Percentiles rank a stretch among this genome's conserved stretches.
phyloP scores from a whole-genome alignment of 1,140 invertebrate genomes.

The Aphaenogaster floridana region DNA sequence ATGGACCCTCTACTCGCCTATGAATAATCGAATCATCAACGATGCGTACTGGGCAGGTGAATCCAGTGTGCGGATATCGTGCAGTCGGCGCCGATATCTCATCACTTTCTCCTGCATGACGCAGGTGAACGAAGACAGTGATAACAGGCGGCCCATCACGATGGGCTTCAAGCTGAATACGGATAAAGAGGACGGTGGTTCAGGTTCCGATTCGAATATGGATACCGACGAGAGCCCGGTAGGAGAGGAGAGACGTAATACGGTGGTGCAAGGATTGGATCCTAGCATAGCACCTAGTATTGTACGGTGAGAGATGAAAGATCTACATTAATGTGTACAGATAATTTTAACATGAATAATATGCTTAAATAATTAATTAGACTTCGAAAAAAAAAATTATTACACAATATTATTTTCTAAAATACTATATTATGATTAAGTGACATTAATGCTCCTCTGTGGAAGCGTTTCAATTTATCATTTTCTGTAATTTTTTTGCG shows the following conservation, averaged over 20 bases:
- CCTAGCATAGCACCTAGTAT: constrained; percentile 83
- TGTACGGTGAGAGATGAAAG: constrained; percentile 76
- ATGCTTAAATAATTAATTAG: not conserved
- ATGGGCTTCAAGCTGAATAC: constrained; percentile 88
- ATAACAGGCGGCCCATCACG: constrained; percentile 94
- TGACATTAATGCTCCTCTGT: not conserved
- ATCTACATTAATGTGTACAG: not conserved
- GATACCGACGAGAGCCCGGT: constrained; percentile 82
- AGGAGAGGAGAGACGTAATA: constrained; percentile 79
- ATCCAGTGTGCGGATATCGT: constrained; percentile 90
- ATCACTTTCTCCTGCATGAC: constrained; percentile 95
- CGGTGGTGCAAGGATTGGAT: constrained; percentile 83
- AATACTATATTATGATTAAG: not conserved
- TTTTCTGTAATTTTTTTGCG: constrained; percentile 7
- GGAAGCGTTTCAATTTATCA: not conserved
- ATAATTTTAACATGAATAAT: not conserved
- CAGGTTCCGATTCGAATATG: constrained; percentile 83
- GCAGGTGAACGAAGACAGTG: constrained; percentile 94
- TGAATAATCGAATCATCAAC: constrained; percentile 94
- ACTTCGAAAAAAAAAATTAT: not conserved
- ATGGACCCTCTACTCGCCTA: constrained; percentile 92
- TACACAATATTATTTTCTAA: not conserved
- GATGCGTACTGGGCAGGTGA: constrained; percentile 94
- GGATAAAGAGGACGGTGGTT: constrained; percentile 81
- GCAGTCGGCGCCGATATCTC: constrained; percentile 92